Conservation (phyloP, 2,888 invertebrate species). For the Tenthredo amoena region DNA sequence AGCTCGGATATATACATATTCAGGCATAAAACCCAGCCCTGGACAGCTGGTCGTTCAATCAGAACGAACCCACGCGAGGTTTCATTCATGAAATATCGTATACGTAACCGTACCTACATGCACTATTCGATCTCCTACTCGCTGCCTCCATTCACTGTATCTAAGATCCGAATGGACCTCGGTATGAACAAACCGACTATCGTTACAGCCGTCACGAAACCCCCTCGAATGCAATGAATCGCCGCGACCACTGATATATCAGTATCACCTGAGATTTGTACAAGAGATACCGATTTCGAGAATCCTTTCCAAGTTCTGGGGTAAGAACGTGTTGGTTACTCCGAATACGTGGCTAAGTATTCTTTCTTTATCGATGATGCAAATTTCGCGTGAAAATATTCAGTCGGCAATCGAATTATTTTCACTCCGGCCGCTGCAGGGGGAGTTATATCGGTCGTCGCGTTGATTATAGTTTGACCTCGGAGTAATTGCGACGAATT, state of each 20-base stretch:
- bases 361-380: background rate
- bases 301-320: too few species aligned
- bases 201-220: background rate
- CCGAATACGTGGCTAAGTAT: too few species aligned
- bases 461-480: too few species aligned
- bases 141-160: background rate
- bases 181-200: background rate
- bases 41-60: slow-evolving; percentile 29
- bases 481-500: too few species aligned
- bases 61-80: slow-evolving; percentile 10
- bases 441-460: background rate
- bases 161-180: background rate
- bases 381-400: background rate
- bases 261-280: too few species aligned
- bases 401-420: background rate
- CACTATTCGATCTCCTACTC: background rate
- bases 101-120: background rate
- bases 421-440: background rate
- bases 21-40: background rate
- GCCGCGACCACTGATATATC: too few species aligned
- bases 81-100: slow-evolving; percentile 34
- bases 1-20: slow-evolving; percentile 6
- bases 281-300: too few species aligned
- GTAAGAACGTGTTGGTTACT: too few species aligned
- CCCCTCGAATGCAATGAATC: background rate